Evolutionary conservation across 2,113 vertebrate genomes (phyloP), one percentile per base, ranked within the genome.

Genomic region (Hippocampus abdominalis): DNA sequence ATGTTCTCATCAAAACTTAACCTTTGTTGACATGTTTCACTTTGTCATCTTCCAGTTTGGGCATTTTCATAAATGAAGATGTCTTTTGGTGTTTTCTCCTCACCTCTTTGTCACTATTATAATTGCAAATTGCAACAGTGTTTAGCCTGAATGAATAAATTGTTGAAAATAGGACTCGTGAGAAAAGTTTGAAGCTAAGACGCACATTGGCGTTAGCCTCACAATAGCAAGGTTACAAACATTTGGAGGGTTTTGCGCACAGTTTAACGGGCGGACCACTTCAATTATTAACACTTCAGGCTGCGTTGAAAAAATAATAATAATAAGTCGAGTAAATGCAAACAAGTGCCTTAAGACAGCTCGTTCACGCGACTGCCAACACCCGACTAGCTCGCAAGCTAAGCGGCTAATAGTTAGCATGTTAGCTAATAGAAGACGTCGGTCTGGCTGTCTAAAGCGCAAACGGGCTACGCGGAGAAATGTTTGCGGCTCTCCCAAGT

Each of bases 321-420:
- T n/a, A n/a, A 36, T 5, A 36, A 9, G 57, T 8, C 3, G 20
- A 60, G 7, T 32, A 8, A 12, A 11, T 51, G 23, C 23, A 18
- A 63, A 65, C 51, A 36, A 18, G 8, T 25, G 63, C 42, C n/a
- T 46, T 27, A 54, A 0, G 9, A 16, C 54, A 49, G 20, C 11
- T 7, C 29, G 39, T 42, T 15, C n/a, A 13, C 32, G 32, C 32
- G 36, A 15, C 39, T 21, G 60, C 60, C 36, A 62, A 62, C 29
- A 44, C 40, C 15, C 63, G 7, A 46, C 13, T 46, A 9, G 16
- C 4, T 12, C 56, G 68, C 57, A 27, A 68, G 23, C 68, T 60
- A 16, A 32, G 18, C 63, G 20, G 40, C 65, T 63, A 21, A 18
- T 23, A 5, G 36, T 54, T 78, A 80, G 81, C 74, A n/a, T 20